A percentile compares a stretch with the other conserved stretches of the same genome.
phyloP scores from a whole-genome alignment of 2,797 vertebrate genomes.

The Presbytis comata region DNA sequence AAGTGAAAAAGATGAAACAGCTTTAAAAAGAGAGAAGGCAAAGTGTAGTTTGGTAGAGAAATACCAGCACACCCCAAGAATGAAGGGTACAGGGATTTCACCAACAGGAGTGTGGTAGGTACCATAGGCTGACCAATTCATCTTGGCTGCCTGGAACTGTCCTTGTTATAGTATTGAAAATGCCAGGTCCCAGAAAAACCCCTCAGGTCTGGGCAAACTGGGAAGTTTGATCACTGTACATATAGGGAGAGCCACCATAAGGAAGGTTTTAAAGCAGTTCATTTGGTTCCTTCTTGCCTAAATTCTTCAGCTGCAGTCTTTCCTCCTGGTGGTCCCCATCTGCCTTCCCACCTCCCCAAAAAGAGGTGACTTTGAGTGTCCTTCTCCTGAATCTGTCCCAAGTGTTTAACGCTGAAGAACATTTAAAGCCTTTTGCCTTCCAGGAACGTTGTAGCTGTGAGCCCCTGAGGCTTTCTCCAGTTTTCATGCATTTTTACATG shows the following conservation, averaged over 20 bases:
- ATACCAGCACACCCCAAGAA: background rate
- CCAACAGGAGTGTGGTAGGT: no score
- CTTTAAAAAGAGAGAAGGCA: background rate
- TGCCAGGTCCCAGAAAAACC: background rate
- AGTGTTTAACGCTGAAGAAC: background rate
- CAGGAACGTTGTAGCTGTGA: background rate
- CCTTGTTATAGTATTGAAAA: background rate
- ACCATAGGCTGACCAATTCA: background rate
- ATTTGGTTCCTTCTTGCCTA: background rate
- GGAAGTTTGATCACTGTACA: background rate
- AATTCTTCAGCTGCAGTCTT: background rate
- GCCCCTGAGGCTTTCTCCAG: background rate
- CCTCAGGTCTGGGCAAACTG: background rate
- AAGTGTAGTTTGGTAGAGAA: background rate
- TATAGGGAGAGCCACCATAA: background rate
- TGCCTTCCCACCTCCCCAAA: background rate
- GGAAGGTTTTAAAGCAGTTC: background rate
- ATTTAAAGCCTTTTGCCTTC: background rate
- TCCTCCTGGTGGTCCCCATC: background rate
- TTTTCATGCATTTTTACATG: background rate
- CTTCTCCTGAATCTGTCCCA: background rate
- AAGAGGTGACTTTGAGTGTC: background rate
- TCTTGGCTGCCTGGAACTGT: background rate
- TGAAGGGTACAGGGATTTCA: background rate
- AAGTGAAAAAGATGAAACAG: background rate